Evolutionary conservation across 2,888 invertebrate species (phyloP), one percentile per base, ranked within the genome.

Genomic region (Lamellibrachia columna): DNA sequence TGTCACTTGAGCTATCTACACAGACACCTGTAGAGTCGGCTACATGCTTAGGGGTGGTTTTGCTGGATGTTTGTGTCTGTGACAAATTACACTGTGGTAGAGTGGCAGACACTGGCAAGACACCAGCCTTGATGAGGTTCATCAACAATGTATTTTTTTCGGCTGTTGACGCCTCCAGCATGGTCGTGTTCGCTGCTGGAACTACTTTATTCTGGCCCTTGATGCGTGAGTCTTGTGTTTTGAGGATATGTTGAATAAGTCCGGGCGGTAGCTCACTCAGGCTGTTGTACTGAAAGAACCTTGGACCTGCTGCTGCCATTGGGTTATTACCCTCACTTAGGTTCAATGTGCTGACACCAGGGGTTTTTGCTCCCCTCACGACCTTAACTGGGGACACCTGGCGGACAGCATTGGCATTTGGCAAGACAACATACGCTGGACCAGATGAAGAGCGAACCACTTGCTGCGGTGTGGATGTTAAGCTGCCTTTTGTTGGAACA

Each of bases 221-320:
- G 75, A 91, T 53, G 22, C 58, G 90, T 3, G 15, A 55, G 52
- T 92, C 92, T 92, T 95, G 94, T 22, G 94, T 95, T 92, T 95
- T 95, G 52, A 96, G 92, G 92, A 95, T 93, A 93, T 95, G 95
- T 93, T 95, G 95, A 52, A 95, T 92, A 52, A 96, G 11, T 52
- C 40, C 75, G 9, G 93, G 92, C n/a, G 92, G 92, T 15, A 92
- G 91, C 52, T 92, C 55, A 52, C 60, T 60, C n/a, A 93, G 52
- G 9, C 53, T 92, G 75, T 92, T 93, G 11, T 91, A 53, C 58
- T 60, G 53, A 52, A 60, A 90, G 53, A 91, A 92, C 40, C 60
- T 91, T 11, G 75, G 52, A 9, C 92, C 92, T 11, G 52, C 52
- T 7, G 40, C 53, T n/a, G 22, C 11, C 75, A 75, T 75, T 75